These are phyloP conservation scores for Dasyurus viverrinus DNA, from an alignment of 2,113 vertebrate species.

Conservation along the genomic window DNA sequence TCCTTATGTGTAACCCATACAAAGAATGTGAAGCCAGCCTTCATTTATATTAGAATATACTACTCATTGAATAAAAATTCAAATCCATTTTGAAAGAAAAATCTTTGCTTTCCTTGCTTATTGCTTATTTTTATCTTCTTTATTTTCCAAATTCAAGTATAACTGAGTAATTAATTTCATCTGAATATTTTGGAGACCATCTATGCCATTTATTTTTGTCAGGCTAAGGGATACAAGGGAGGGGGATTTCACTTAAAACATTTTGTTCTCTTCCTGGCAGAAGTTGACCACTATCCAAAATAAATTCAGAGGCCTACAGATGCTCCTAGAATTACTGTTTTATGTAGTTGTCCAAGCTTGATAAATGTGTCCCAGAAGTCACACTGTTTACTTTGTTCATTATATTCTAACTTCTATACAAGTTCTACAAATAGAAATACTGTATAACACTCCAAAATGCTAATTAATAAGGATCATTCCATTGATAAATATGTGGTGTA, in stretches of 20 bases:
- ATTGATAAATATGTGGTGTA: constrained; percentile 41
- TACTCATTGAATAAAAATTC: constrained; percentile 42
- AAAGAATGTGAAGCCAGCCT: neutral
- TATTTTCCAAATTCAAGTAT: constrained; percentile 59
- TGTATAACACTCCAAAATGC: constrained; percentile 17
- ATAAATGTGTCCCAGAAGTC: constrained; percentile 62
- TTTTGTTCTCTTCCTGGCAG: constrained; percentile 66
- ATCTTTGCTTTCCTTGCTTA: constrained; percentile 32
- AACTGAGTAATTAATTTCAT: constrained; percentile 49
- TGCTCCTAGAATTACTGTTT: constrained; percentile 49
- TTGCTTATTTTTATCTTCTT: neutral
- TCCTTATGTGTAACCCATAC: neutral
- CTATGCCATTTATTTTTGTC: constrained; percentile 51
- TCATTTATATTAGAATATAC: constrained; percentile 11
- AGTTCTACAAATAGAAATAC: neutral
- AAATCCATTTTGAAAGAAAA: constrained; percentile 22
- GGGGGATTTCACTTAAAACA: constrained; percentile 46
- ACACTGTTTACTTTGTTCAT: constrained; percentile 63
- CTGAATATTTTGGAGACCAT: constrained; percentile 61
- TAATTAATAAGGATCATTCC: constrained; percentile 34
- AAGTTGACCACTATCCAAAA: constrained; percentile 24
- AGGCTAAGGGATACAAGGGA: constrained; percentile 57
- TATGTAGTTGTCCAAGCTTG: constrained; percentile 41
- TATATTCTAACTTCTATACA: constrained; percentile 51
- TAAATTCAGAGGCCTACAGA: constrained; percentile 56